Base-by-base conservation (phyloP, 2,888 invertebrate genomes). In the Saturnia japonica region DNA sequence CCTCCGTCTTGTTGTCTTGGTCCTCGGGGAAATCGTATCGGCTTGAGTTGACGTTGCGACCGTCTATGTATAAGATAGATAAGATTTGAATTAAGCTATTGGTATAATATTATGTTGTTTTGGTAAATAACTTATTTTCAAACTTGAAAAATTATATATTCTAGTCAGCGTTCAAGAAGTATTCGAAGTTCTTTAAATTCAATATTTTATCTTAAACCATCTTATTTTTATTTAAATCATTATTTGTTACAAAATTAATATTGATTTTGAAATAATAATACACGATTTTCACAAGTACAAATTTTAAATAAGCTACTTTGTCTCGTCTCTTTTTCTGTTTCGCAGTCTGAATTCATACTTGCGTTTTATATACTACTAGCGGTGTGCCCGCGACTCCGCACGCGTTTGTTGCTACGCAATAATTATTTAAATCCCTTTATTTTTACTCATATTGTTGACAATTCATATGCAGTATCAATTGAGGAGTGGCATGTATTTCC, bases 21-120 rank as follows among this genome's bases (percentile, higher is more conserved):
- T 86, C 93, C 88, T 74, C 72, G 40, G 93, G 93, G 93, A 92
- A 91, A 93, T 92, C 82, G 85, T 82, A 81, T 84, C 78, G 79
- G 77, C 76, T 78, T 75, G 84, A 84, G 85, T 85, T 87, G 88
- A 88, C 85, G 81, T 79, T 83, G 85, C 84, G 88, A 87, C 86
- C 81, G 74, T 74, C 85, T 84, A 89, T 88, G 82, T 84, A 85
- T 85, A 81, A 71, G 70, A 72, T 71, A 74, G 75, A 76, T 76
- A 75, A 76, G 72, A 68, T 67, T 45, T 64, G 14, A 64, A 64
- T 64, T 64, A 64, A 64, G n/a, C 19, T 64, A 40, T 64, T 64
- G 40, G 64, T n/a, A 64, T 40, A 64, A 64, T 64, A n/a, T 40
- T 40, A 60, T 60, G 34, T 40, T 40, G 12, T 19, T 64, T 9